Conservation (phyloP, 2,797 vertebrate species). For the Cynopterus sphinx region DNA sequence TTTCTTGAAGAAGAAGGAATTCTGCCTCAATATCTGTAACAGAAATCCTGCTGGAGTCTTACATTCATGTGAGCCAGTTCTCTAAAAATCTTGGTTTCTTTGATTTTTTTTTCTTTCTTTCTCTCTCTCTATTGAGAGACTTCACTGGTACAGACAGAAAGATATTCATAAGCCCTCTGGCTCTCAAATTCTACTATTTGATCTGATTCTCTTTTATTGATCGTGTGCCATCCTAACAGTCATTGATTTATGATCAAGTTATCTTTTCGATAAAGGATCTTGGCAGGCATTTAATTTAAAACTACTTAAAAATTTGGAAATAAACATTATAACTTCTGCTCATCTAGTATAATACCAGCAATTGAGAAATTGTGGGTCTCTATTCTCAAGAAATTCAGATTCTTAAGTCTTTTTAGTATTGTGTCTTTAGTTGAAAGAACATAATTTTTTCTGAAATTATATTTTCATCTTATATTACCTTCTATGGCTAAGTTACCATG, state of each 20-base stretch:
- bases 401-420: neutral
- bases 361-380: neutral
- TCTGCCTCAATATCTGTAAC: neutral
- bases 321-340: slow-evolving; percentile 14
- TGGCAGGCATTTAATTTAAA: slow-evolving; percentile 18
- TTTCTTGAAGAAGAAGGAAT: neutral
- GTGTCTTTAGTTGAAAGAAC: neutral
- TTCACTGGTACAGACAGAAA: neutral
- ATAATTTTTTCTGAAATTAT: neutral
- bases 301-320: slow-evolving; percentile 46
- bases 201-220: slow-evolving; percentile 38
- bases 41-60: neutral
- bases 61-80: neutral
- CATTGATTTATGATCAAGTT: slow-evolving; percentile 27
- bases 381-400: neutral
- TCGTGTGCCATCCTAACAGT: neutral
- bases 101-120: neutral
- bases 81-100: neutral
- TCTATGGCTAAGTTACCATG: neutral
- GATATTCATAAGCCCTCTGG: neutral
- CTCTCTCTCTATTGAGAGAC: neutral
- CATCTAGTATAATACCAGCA: neutral
- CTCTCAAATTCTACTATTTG: neutral
- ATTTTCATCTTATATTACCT: neutral
- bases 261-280: slow-evolving; percentile 29